Percentiles rank a stretch among this genome's conserved stretches.
Evolutionary conservation across 2,797 vertebrate species (phyloP).

Genomic region (Pseudomugil gertrudae): DNA sequence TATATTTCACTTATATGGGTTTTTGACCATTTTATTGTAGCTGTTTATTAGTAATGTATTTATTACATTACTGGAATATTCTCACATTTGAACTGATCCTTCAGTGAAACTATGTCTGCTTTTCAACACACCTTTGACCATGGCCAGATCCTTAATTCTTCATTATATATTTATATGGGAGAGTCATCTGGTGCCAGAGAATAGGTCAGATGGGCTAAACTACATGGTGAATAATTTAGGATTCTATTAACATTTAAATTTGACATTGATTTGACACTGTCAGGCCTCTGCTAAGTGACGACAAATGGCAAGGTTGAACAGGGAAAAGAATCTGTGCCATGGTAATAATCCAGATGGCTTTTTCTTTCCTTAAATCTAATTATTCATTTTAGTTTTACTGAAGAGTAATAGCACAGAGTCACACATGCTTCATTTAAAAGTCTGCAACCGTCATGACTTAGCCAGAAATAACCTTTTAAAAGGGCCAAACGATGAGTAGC

Average conservation of each 20-base stretch:
- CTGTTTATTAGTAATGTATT: background rate
- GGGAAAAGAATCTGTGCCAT: slow-evolving; percentile 40
- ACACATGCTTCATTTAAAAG: slow-evolving; percentile 6
- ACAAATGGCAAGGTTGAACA: slow-evolving; percentile 42
- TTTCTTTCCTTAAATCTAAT: slow-evolving; percentile 17
- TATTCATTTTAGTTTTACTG: slow-evolving; percentile 28
- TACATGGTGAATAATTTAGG: slow-evolving; percentile 82
- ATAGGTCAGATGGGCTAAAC: slow-evolving; percentile 80
- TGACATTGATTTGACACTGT: slow-evolving; percentile 84
- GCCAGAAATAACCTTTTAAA: slow-evolving; percentile 69
- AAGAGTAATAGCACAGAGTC: background rate
- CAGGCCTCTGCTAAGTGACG: slow-evolving; percentile 61
- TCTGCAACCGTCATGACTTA: slow-evolving; percentile 24
- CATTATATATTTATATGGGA: slow-evolving; percentile 72
- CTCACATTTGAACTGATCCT: slow-evolving; percentile 9
- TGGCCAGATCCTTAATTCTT: slow-evolving; percentile 48
- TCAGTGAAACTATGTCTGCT: slow-evolving; percentile 24
- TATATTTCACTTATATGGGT: too few species aligned
- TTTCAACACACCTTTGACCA: slow-evolving; percentile 43
- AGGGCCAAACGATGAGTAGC: slow-evolving; percentile 60
- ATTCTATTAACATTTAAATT: slow-evolving; percentile 86
- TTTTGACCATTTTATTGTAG: too few species aligned
- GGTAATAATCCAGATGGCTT: slow-evolving; percentile 55
- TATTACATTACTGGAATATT: background rate
- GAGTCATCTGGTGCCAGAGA: slow-evolving; percentile 68